Evolutionary conservation across 2,113 vertebrate species (phyloP).

Genomic region (Mesembrinibis cayennensis): DNA sequence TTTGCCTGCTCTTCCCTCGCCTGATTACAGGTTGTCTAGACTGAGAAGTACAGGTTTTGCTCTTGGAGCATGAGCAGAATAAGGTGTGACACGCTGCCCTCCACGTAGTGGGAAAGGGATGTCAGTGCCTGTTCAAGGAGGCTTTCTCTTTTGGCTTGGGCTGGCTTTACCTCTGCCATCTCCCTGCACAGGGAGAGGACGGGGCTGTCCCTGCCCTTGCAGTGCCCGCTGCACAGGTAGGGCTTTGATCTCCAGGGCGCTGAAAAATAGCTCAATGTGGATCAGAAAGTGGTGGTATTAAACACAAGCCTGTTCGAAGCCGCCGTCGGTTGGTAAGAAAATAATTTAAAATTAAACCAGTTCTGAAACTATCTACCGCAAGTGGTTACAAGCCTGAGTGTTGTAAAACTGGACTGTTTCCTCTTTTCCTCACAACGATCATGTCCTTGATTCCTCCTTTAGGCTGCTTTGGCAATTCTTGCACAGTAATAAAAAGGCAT

Average conservation of each 20-base stretch:
- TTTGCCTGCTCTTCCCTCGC: not conserved
- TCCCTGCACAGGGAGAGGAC: not conserved
- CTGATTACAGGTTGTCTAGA: constrained; percentile 53
- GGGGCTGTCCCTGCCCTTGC: not conserved
- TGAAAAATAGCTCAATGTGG: not conserved
- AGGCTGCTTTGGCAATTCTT: constrained; percentile 56
- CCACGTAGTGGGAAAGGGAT: not conserved
- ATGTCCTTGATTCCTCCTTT: constrained; percentile 59
- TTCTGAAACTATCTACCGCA: constrained; percentile 6
- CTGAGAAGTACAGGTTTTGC: constrained; percentile 33
- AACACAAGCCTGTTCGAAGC: not conserved
- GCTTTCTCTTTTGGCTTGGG: not conserved
- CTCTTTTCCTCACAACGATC: constrained; percentile 58
- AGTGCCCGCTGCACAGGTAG: not conserved
- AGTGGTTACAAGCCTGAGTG: constrained; percentile 35
- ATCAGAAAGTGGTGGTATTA: not conserved
- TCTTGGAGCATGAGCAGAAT: constrained; percentile 12
- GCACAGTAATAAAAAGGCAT: constrained; percentile 58
- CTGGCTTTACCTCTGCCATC: not conserved
- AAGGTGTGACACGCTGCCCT: fast-evolving
- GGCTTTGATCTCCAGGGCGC: not conserved
- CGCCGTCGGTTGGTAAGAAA: constrained; percentile 8
- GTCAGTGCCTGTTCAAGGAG: not conserved
- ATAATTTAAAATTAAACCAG: constrained; percentile 33
- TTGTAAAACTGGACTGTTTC: constrained; percentile 61